Evolutionary conservation across 2,113 vertebrate species (phyloP).

Genomic region (Scophthalmus maximus): DNA sequence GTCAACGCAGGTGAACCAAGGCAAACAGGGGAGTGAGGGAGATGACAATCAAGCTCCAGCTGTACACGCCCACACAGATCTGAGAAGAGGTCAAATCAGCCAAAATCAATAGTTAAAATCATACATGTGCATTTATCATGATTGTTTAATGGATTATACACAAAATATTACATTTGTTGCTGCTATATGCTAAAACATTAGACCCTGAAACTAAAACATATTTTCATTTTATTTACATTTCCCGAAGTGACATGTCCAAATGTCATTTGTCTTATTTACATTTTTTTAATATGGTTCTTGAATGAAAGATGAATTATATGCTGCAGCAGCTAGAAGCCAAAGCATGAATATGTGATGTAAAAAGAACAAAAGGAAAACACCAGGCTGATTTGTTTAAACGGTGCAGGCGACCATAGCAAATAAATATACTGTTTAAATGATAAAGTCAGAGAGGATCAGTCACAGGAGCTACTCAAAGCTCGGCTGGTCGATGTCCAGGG

Average conservation of each 20-base stretch:
- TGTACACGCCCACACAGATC: not conserved
- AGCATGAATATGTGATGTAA: not conserved
- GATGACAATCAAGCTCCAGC: not conserved
- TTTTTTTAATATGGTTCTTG: no score
- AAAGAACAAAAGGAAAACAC: not conserved
- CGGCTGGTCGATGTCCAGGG: conserved; percentile 73
- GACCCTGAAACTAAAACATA: no score
- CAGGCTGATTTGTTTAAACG: not conserved
- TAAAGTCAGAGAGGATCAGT: conserved; percentile 1
- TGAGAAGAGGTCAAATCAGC: not conserved
- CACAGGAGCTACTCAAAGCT: conserved; percentile 61
- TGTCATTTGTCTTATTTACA: not conserved
- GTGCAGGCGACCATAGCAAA: not conserved
- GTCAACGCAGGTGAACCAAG: not conserved
- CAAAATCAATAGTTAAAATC: not conserved
- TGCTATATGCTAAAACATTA: not conserved
- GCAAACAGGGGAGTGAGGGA: not conserved
- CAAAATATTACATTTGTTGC: not conserved
- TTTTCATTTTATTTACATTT: no score
- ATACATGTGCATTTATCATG: no score
- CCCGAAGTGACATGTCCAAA: not conserved
- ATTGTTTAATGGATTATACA: not conserved
- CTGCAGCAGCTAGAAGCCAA: not conserved
- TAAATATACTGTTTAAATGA: conserved; percentile 32
- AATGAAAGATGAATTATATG: not conserved